Conservation (phyloP, 2,113 vertebrate species). For the Pteronura brasiliensis region DNA sequence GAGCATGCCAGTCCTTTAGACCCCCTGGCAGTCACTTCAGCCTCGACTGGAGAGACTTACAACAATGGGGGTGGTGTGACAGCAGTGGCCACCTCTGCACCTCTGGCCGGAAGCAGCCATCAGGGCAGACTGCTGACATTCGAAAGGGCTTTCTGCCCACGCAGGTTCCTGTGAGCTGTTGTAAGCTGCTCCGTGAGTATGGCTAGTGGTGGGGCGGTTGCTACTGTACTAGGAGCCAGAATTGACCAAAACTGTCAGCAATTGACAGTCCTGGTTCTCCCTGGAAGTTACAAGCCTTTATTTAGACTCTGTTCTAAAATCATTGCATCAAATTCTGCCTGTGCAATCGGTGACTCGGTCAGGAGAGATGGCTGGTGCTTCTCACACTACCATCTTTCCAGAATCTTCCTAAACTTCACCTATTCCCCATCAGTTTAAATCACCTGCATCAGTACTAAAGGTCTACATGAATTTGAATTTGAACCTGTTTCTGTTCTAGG, state of each 20-base stretch:
- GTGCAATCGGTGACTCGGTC: background rate
- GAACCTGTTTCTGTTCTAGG: background rate
- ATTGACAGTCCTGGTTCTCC: background rate
- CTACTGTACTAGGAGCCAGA: background rate
- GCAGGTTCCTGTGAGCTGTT: background rate
- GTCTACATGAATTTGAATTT: background rate
- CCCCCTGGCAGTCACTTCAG: background rate
- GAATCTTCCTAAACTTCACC: background rate
- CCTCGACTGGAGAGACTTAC: background rate
- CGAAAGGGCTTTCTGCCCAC: background rate
- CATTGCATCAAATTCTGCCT: background rate
- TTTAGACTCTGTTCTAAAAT: background rate
- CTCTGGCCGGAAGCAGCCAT: too few relatives aligned
- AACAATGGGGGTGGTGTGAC: background rate
- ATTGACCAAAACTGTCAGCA: background rate
- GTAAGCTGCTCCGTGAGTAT: background rate
- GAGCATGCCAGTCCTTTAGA: background rate
- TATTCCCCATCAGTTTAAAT: background rate
- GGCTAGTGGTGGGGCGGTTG: too few relatives aligned
- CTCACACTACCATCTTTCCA: background rate
- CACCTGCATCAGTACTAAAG: background rate
- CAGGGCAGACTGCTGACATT: background rate
- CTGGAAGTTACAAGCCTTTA: background rate
- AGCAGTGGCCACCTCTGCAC: background rate
- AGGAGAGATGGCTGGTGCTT: background rate